Conservation (phyloP, 2,797 vertebrate genomes). For the Megalops cyprinoides region DNA sequence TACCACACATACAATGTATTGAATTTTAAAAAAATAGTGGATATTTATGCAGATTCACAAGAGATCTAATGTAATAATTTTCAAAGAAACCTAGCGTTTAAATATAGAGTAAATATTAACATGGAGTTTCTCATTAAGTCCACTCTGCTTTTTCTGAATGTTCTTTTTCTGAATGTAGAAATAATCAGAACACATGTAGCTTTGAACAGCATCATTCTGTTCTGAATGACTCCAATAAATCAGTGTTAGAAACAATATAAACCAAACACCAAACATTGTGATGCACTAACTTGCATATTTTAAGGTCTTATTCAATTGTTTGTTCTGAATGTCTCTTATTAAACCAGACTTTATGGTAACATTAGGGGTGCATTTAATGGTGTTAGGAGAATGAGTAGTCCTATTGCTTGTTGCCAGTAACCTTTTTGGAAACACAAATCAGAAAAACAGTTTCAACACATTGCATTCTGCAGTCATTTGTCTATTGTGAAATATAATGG, state of each 20-base stretch:
- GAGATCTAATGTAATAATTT: conserved; percentile 2
- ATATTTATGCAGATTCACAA: conserved; percentile 3
- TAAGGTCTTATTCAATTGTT: no score
- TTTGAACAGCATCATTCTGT: background rate
- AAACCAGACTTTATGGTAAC: background rate
- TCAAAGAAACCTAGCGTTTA: conserved; percentile 4
- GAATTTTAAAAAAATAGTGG: conserved; percentile 7
- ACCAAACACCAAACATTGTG: background rate
- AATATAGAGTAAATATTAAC: background rate
- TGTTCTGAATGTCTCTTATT: background rate
- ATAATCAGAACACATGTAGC: background rate
- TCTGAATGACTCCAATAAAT: background rate
- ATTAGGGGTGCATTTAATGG: background rate
- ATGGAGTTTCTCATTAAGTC: conserved; percentile 7
- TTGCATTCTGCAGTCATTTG: background rate
- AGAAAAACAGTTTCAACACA: background rate
- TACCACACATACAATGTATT: background rate
- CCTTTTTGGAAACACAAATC: background rate
- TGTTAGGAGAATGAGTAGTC: background rate
- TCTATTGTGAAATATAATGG: background rate
- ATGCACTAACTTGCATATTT: background rate
- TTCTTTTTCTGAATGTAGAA: background rate
- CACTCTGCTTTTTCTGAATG: conserved; percentile 4
- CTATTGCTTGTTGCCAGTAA: background rate
- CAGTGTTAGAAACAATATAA: background rate